Percentiles rank a stretch among this genome's conserved stretches.
Conservation (phyloP, 1,140 invertebrate species). For the Drosophila suzukii region DNA sequence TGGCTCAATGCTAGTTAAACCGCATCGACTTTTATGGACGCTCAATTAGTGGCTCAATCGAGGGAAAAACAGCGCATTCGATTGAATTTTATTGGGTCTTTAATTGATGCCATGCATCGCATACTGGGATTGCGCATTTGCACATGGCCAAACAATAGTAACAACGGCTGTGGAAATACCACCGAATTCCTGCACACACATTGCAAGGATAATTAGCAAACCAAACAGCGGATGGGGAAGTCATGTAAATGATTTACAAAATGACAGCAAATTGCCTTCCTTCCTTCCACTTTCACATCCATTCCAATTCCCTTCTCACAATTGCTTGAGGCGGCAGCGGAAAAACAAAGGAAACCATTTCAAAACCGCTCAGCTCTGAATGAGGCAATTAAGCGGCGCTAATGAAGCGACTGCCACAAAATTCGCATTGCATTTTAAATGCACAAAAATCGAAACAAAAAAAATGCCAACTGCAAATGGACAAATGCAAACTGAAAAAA, state of each 20-base stretch:
- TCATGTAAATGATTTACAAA: constrained; percentile 64
- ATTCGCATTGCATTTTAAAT: constrained; percentile 29
- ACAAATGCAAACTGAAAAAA: constrained; percentile 13
- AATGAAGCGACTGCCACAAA: constrained; percentile 43
- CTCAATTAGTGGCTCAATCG: constrained; percentile 63
- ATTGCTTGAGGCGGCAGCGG: constrained; percentile 33
- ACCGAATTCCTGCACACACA: constrained; percentile 39
- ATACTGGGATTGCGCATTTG: constrained; percentile 38
- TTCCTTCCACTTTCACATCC: neutral
- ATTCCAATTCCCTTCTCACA: constrained; percentile 3
- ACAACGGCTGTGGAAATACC: constrained; percentile 57
- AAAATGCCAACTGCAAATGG: constrained; percentile 11
- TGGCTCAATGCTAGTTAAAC: constrained; percentile 32
- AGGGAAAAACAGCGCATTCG: constrained; percentile 35
- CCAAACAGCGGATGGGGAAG: constrained; percentile 32
- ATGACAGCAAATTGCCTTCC: constrained; percentile 51
- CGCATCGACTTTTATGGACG: constrained; percentile 53
- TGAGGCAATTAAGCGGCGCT: constrained; percentile 51
- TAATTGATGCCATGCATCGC: constrained; percentile 60
- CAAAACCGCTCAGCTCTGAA: constrained; percentile 29
- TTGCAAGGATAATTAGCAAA: constrained; percentile 68
- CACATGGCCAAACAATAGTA: constrained; percentile 50
- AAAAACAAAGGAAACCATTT: constrained; percentile 58
- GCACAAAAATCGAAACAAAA: constrained; percentile 14
- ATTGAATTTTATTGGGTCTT: constrained; percentile 81